Conservation (phyloP, 2,113 vertebrate genomes). For the Phyllostomus discolor region DNA sequence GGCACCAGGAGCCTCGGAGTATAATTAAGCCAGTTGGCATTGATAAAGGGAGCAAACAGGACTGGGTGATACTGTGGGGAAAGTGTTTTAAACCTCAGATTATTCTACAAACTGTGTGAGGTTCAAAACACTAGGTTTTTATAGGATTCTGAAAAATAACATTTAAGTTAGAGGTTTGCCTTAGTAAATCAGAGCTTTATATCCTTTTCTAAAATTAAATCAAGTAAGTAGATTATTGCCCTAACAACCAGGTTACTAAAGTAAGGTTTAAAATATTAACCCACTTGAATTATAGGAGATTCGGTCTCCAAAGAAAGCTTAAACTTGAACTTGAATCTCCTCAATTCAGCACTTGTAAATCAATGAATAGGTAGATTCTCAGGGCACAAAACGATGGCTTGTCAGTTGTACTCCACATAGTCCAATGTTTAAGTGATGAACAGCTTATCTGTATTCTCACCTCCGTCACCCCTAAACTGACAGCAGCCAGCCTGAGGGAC, state of each 20-base stretch:
- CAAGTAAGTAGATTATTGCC: not conserved
- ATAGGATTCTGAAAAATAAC: not conserved
- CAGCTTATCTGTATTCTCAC: not conserved
- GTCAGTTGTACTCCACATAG: not conserved
- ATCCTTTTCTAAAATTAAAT: slow-evolving; percentile 26
- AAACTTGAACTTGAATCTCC: not conserved
- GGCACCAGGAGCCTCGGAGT: not conserved
- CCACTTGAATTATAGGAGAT: not conserved
- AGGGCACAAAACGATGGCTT: not conserved
- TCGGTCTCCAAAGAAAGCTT: not conserved
- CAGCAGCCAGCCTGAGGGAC: not conserved
- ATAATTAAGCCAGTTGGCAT: not conserved
- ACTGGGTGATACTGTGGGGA: not conserved
- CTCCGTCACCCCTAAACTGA: not conserved
- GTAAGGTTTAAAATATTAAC: not conserved
- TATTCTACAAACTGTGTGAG: not conserved
- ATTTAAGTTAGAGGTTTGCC: not conserved
- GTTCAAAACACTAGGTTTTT: slow-evolving; percentile 10
- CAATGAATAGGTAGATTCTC: not conserved
- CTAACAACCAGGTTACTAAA: not conserved
- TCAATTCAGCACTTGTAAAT: not conserved
- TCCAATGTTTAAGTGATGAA: not conserved
- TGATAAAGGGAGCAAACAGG: not conserved
- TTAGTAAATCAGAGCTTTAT: slow-evolving; percentile 11
- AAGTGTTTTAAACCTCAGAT: not conserved